Evolutionary conservation across 2,113 vertebrate genomes (phyloP), one percentile per base, ranked within the genome.

Genomic region (Hiodon alosoides): DNA sequence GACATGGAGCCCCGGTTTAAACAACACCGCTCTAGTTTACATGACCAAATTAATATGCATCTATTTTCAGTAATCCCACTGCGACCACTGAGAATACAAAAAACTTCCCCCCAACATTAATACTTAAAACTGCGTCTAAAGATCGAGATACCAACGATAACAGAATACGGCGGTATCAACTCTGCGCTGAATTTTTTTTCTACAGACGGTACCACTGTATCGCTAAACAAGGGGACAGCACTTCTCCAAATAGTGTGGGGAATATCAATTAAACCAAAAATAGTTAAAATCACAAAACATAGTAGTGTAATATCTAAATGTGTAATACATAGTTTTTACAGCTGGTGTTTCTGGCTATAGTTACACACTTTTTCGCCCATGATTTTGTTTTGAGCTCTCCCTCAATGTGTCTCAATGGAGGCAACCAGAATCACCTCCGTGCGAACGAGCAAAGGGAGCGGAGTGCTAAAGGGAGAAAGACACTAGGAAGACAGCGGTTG

Each of bases 351-450:
- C 53, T 58, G 2, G 16, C 66, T 17, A 10, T 31, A 46, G 46
- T 48, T 5, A 14, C 31, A 52, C 17, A 0, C 4, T 16, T 11
- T 8, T 47, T 46, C 54, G 16, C 2, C 1, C 3, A 62, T 17
- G 4, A 31, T 31, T 31, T 31, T 31, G 31, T 31, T 31, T 31
- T 0, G 31, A 31, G 72, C 71, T 79, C 84, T 84, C 86, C 75
- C 53, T 60, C 60, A 62, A 7, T 55, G 2, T 7, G 51, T 4
- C 54, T 48, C 51, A 76, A 71, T 92, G 88, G 89, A 6, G 81
- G 78, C 76, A 79, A 48, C 90, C 58, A 69, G 73, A 83, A 85
- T 85, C 88, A 89, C 88, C 88, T 89, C 89, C 85, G 86, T 82
- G 84, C 84, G 83, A 84, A 85, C 80, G 74, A 67, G 83, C 64